Evolutionary conservation across 2,888 invertebrate species (phyloP).

Genomic region (Anodontia alba): DNA sequence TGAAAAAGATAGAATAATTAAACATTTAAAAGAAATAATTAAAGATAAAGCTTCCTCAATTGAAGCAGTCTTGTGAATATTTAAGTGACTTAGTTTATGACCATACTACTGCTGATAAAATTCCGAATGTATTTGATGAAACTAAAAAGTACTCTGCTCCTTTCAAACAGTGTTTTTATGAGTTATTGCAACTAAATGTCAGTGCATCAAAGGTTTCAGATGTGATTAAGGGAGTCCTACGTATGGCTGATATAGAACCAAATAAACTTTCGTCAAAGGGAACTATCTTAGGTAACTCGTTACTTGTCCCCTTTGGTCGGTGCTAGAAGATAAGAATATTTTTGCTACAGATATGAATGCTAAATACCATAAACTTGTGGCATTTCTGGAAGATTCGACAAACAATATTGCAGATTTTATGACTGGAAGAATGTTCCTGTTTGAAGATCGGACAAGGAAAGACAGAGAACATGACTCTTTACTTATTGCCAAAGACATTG

Average conservation of each 20-base stretch:
- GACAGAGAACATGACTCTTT: neutral
- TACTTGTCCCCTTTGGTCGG: conserved; percentile 38
- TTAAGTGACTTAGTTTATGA: too few species aligned
- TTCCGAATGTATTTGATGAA: neutral
- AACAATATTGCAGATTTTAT: conserved; percentile 13
- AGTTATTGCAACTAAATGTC: conserved; percentile 26
- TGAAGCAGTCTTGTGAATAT: too few species aligned
- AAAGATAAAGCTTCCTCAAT: too few species aligned
- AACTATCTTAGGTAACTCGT: conserved; percentile 27
- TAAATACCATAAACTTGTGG: conserved; percentile 25
- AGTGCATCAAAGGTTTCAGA: conserved; percentile 42
- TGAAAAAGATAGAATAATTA: too few species aligned
- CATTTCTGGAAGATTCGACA: neutral
- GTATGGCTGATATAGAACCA: conserved; percentile 38
- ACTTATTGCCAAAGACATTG: neutral
- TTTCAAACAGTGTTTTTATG: conserved; percentile 26
- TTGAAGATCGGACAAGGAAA: neutral
- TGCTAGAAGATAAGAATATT: conserved; percentile 34
- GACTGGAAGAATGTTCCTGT: conserved; percentile 11
- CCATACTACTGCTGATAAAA: too few species aligned
- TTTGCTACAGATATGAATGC: conserved; percentile 28
- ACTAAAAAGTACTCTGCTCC: conserved; percentile 26
- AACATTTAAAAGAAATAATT: too few species aligned
- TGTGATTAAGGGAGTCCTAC: conserved; percentile 32
- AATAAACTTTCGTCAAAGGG: neutral